These are phyloP conservation scores for Myotis daubentonii DNA, from an alignment of 2,797 vertebrate genomes.

Conservation along the genomic window DNA sequence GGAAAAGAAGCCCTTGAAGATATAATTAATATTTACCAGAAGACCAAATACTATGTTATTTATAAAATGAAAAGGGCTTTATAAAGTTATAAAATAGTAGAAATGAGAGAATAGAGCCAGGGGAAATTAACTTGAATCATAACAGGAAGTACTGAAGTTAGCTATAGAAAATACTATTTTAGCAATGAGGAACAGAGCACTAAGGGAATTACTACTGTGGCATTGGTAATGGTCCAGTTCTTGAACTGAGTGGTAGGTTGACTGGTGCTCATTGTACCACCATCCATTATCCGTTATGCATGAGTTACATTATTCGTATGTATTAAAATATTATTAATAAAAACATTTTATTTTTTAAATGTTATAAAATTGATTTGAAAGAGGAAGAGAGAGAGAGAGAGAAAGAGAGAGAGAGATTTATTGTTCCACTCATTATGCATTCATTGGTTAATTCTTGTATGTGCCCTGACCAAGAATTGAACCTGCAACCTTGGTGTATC, in stretches of 20 bases:
- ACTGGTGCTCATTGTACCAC: neutral
- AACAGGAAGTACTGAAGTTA: neutral
- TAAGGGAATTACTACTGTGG: neutral
- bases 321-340: conserved; percentile 47
- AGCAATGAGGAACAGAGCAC: neutral
- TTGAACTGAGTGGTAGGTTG: neutral
- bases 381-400: too few relatives aligned
- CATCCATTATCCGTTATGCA: neutral
- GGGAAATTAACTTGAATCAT: conserved; percentile 23
- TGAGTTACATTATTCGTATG: neutral
- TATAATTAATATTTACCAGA: conserved; percentile 10
- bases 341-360: neutral
- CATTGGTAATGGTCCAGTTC: neutral
- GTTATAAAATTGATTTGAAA: too few relatives aligned
- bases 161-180: neutral
- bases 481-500: neutral
- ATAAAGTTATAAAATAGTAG: conserved; percentile 24
- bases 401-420: too few relatives aligned
- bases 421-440: too few relatives aligned
- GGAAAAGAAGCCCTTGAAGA: neutral
- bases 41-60: conserved; percentile 3
- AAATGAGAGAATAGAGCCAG: neutral
- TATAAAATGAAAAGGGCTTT: conserved; percentile 10
- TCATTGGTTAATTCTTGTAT: too few relatives aligned
- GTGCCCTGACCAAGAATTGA: neutral